Evolutionary conservation across 2,888 invertebrate genomes (phyloP), one percentile per base, ranked within the genome.

Genomic region (Erebia epiphron): DNA sequence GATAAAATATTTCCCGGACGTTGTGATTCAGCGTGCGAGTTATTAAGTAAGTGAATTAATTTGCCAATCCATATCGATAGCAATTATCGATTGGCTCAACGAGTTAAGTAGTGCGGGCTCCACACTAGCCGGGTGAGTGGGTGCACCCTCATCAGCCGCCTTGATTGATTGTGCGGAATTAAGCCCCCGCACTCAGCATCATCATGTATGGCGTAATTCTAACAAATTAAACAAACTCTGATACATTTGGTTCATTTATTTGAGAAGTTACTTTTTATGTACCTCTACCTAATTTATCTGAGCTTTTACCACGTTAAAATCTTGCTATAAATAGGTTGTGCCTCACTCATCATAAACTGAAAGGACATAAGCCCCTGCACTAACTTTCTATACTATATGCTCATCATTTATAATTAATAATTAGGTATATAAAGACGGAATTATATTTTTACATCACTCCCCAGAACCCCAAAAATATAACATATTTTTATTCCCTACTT

Each of bases 91-190:
- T 83, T 80, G 82, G 80, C 76, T 82, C 78, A 78, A 82, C 79
- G 81, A 85, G 82, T 84, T 82, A 82, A 83, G 82, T 82, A 83
- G 81, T 82, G 80, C 79, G 80, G 80, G 83, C 80, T 84, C 82
- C 79, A 82, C 81, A 82, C 83, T 82, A 85, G 80, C 83, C 80
- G 82, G 67, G 50, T 60, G 67, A 67, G 67, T 18, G 67, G 80
- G 80, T 82, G 83, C 83, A 82, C 85, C 84, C 86, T 87, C 86
- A 87, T 87, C 86, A 85, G 84, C 80, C 82, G 84, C 83, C 85
- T 86, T 88, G 90, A 90, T 89, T 88, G 88, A 90, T 89, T 89
- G 86, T 86, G 86, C 84, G 88, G 88, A 88, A 88, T 86, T 88
- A 90, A 91, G 83, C 85, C 86, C 77, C 80, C 78, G 81, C 81